Evolutionary conservation across 1,140 invertebrate genomes (phyloP).

Genomic region (Penaeus vannamei): DNA sequence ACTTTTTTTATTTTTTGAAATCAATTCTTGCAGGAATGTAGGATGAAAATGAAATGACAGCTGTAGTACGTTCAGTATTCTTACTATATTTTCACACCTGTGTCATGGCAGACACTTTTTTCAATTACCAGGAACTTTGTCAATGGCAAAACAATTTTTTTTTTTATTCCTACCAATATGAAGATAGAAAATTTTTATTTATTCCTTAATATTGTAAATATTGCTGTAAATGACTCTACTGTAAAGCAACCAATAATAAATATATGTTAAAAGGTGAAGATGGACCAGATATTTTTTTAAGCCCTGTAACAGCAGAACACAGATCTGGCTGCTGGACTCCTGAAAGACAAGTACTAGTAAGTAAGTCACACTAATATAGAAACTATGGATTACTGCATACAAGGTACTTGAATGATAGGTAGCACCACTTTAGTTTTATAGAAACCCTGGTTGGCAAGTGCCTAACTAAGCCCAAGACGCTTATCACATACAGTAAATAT

Average conservation of each 20-base stretch:
- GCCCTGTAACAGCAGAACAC: conserved; percentile 53
- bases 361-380: not conserved
- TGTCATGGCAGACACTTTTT: no score
- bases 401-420: no score
- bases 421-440: no score
- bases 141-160: not conserved
- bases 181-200: not conserved
- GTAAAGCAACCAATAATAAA: conserved; percentile 23
- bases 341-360: conserved; percentile 37
- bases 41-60: no score
- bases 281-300: not conserved
- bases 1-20: not conserved
- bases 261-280: conserved; percentile 10
- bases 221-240: conserved; percentile 52
- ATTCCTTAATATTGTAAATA: conserved; percentile 45
- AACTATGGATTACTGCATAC: no score
- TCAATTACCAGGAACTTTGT: not conserved
- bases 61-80: no score
- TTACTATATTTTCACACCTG: no score
- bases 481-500: no score
- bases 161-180: no score
- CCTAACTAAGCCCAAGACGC: no score
- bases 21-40: not conserved
- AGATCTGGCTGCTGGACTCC: conserved; percentile 16
- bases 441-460: no score